Evolutionary conservation across 2,888 invertebrate species (phyloP).

Genomic region (Acrocyrtus sp.): DNA sequence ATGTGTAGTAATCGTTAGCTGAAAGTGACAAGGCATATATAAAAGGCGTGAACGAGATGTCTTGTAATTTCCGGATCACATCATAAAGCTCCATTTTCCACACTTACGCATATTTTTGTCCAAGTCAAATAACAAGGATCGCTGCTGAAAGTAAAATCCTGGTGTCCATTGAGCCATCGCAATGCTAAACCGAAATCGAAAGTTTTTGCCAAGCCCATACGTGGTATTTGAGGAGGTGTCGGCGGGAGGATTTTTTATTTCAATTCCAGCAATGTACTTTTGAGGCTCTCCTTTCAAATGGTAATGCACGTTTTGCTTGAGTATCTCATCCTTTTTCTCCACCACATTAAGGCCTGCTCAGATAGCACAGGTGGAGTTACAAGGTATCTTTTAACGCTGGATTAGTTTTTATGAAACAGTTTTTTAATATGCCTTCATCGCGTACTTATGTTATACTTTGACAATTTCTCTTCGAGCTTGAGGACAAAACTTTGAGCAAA

Average conservation of each 20-base stretch:
- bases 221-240: background rate
- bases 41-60: background rate
- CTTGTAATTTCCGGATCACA: no score
- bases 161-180: background rate
- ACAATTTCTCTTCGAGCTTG: background rate
- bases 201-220: background rate
- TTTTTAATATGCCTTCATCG: background rate
- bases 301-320: slow-evolving; percentile 7
- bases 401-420: background rate
- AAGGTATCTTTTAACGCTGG: no score
- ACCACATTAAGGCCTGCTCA: slow-evolving; percentile 13
- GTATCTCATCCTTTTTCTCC: slow-evolving; percentile 9
- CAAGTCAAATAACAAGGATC: background rate
- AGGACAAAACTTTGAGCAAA: slow-evolving; percentile 7
- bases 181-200: background rate
- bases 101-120: slow-evolving; percentile 2
- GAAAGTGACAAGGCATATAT: background rate
- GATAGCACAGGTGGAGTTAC: no score
- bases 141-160: background rate
- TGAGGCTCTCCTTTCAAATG: slow-evolving; percentile 2
- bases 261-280: slow-evolving; percentile 27
- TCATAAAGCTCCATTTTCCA: no score
- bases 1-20: slow-evolving; percentile 5
- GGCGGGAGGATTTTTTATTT: background rate
- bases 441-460: slow-evolving; percentile 16